These are phyloP conservation scores for Etia nguti DNA, from an alignment of 2,113 vertebrate species.

Conservation along the genomic window DNA sequence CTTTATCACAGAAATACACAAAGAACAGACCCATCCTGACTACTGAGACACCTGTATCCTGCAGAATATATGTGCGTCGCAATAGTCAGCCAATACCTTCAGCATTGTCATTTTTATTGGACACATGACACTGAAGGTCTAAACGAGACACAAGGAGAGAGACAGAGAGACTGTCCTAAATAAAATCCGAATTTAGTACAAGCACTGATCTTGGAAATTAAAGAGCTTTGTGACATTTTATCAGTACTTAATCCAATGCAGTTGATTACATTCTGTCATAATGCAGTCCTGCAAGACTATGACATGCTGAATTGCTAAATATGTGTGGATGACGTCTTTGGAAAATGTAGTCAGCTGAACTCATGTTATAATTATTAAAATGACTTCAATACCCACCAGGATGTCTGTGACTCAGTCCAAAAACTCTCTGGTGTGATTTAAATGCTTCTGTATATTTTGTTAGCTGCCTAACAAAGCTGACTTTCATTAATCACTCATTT, in stretches of 20 bases:
- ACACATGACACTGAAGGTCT: not conserved
- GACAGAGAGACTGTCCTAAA: not conserved
- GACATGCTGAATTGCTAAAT: not conserved
- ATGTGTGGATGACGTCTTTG: not conserved
- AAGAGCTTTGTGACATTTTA: not conserved
- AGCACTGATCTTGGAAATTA: not conserved
- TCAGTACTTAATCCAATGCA: not conserved
- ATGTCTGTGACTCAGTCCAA: not conserved
- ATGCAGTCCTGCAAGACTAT: not conserved
- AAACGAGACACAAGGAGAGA: not conserved
- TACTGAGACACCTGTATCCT: not conserved
- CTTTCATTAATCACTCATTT: not conserved
- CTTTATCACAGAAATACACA: not conserved
- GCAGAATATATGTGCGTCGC: not conserved
- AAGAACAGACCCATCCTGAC: not conserved
- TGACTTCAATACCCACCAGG: not conserved
- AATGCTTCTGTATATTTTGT: not conserved
- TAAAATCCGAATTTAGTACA: not conserved
- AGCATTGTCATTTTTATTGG: not conserved
- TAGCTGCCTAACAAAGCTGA: not conserved
- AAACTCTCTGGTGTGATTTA: not conserved
- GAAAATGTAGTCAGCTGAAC: not conserved
- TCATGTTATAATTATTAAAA: not conserved
- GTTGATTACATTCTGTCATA: not conserved
- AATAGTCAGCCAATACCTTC: not conserved